Evolutionary conservation across 1,140 invertebrate genomes (phyloP).

Genomic region (Monomorium pharaonis): DNA sequence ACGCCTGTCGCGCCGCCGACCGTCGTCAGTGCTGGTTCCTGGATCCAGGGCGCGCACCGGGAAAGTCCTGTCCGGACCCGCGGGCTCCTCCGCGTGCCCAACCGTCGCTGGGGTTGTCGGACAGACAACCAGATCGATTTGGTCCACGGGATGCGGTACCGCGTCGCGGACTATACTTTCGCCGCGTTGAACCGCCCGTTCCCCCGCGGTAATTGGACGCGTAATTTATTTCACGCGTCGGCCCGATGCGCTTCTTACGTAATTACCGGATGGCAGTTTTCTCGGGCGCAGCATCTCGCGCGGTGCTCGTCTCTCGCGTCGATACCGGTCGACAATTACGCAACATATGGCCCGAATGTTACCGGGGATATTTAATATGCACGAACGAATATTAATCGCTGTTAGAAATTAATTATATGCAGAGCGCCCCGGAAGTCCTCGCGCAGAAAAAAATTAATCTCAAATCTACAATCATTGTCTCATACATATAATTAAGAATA

Average conservation of each 20-base stretch:
- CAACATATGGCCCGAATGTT: not conserved
- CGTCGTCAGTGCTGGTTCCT: not conserved
- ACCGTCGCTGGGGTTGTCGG: not conserved
- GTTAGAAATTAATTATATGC: not conserved
- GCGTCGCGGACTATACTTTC: conserved; percentile 39
- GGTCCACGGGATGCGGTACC: not conserved
- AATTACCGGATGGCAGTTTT: conserved; percentile 66
- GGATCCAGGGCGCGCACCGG: not conserved
- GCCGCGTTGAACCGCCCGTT: not conserved
- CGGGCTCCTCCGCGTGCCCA: not conserved
- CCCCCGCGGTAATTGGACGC: conserved; percentile 72
- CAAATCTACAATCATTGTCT: no score
- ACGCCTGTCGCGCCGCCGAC: conserved; percentile 72
- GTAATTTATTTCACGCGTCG: conserved; percentile 71
- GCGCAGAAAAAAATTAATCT: no score
- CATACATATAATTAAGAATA: no score
- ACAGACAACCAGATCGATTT: conserved; percentile 48
- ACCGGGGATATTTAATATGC: not conserved
- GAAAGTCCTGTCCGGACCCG: conserved; percentile 40
- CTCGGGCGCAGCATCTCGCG: not conserved
- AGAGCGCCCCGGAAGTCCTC: no score
- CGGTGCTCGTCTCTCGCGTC: not conserved
- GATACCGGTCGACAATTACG: not conserved
- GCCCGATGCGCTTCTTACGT: conserved; percentile 72
- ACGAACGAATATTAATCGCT: not conserved